Percentiles rank a stretch among this genome's conserved stretches.
Evolutionary conservation across 1,140 invertebrate species (phyloP).

Genomic region (Bombyx mandarina): DNA sequence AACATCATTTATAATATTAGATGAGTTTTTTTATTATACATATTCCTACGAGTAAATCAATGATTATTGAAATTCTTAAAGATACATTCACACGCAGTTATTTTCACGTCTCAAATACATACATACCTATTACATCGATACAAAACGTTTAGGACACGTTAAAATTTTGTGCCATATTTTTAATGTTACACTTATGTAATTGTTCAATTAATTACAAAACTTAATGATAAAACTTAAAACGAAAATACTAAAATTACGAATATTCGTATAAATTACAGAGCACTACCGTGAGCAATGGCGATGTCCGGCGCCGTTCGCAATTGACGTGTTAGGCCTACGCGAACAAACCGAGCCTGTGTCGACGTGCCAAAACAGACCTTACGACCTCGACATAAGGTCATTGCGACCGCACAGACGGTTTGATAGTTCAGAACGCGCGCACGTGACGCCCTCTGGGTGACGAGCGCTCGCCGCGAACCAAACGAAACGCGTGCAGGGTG

Average conservation of each 20-base stretch:
- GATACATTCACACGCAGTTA: too few relatives aligned
- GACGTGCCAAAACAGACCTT: conserved; percentile 2
- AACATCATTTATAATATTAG: too few relatives aligned
- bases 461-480: conserved; percentile 1
- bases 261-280: conserved; percentile 24
- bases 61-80: too few relatives aligned
- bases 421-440: conserved; percentile 27
- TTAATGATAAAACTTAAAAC: too few relatives aligned
- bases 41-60: too few relatives aligned
- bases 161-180: too few relatives aligned
- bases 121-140: too few relatives aligned
- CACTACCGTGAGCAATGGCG: conserved; percentile 63
- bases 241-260: conserved; percentile 17
- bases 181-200: too few relatives aligned
- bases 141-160: too few relatives aligned
- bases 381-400: neutral
- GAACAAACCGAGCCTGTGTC: conserved; percentile 30
- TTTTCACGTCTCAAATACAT: too few relatives aligned
- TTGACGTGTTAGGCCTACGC: conserved; percentile 67
- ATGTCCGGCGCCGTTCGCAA: conserved; percentile 51
- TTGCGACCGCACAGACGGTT: neutral
- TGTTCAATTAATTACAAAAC: too few relatives aligned
- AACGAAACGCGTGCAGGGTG: neutral
- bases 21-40: too few relatives aligned
- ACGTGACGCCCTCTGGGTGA: conserved; percentile 46